A percentile compares a stretch with the other conserved stretches of the same genome.
These are phyloP conservation scores for Triplophysa bombifrons DNA, from an alignment of 2,797 vertebrate genomes.

Conservation along the genomic window DNA sequence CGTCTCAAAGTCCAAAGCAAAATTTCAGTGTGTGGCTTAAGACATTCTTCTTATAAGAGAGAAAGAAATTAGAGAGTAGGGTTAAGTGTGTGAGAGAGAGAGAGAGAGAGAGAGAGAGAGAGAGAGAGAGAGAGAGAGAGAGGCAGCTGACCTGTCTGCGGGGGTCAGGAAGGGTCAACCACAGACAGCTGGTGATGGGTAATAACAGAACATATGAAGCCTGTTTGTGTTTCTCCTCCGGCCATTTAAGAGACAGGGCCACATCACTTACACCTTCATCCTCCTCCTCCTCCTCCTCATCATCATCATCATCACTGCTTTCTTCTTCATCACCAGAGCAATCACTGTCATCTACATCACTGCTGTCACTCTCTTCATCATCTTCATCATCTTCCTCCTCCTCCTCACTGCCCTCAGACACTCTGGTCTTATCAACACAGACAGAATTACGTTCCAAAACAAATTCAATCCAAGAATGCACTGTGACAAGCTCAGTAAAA, in stretches of 20 bases:
- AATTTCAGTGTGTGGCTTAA: too few relatives aligned
- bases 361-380: background rate
- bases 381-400: background rate
- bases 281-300: background rate
- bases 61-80: too few relatives aligned
- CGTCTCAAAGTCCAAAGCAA: background rate
- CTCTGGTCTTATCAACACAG: background rate
- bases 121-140: too few relatives aligned
- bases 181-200: slow-evolving; percentile 1
- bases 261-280: background rate
- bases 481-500: too few relatives aligned
- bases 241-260: slow-evolving; percentile 18
- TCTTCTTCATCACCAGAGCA: background rate
- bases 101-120: too few relatives aligned
- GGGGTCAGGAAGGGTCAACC: slow-evolving; percentile 2
- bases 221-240: background rate
- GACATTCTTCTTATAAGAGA: too few relatives aligned
- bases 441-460: background rate
- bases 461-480: too few relatives aligned
- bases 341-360: background rate
- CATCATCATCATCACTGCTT: background rate
- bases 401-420: background rate
- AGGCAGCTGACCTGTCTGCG: slow-evolving; percentile 9
- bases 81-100: too few relatives aligned
- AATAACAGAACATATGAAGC: slow-evolving; percentile 5